Evolutionary conservation across 2,113 vertebrate species (phyloP), one percentile per base, ranked within the genome.

Genomic region (Pelusios castaneus): DNA sequence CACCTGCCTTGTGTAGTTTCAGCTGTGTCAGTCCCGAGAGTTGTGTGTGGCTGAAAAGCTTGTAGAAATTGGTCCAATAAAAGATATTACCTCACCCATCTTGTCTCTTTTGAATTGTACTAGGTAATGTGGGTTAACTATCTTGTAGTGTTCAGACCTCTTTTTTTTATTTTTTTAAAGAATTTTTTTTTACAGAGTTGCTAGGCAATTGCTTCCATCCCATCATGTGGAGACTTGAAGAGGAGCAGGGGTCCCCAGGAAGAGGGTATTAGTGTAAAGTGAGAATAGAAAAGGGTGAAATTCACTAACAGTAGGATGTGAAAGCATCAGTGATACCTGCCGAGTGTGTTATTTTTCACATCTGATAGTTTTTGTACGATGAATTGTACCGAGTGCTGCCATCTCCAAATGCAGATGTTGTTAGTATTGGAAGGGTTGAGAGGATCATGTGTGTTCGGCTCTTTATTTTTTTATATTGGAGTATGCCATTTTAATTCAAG

Each of bases 401-500:
- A 24, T 41, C 73, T 45, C 73, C 22, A 76, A 76, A 43, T 76
- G 25, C 43, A 34, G n/a, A 49, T 89, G 8, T 31, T 70, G 19
- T 22, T 51, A 55, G 27, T 31, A 38, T 60, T 73, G 73, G 29
- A 41, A 87, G 55, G 10, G 78, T 0, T 2, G 38, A 49, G 45
- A 56, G 83, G 54, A 8, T 11, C 16, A 14, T n/a, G 34, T 67
- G 34, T 38, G 5, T 43, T 73, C 21, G 38, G 10, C n/a, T 84
- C 47, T 84, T 82, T 41, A 51, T 0, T 63, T 85, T 60, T 70
- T 38, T 83, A 25, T 89, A 10, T 63, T 85, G 16, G 1, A 27
- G 11, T 56, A 21, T 89, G 51, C 34, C 9, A 55, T 82, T 58
- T 58, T 1, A 89, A 82, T 25, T 82, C 0, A 0, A 79, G 1